A percentile compares a stretch with the other conserved stretches of the same genome.
Conservation (phyloP, 2,797 vertebrate genomes). For the Fringilla coelebs region DNA sequence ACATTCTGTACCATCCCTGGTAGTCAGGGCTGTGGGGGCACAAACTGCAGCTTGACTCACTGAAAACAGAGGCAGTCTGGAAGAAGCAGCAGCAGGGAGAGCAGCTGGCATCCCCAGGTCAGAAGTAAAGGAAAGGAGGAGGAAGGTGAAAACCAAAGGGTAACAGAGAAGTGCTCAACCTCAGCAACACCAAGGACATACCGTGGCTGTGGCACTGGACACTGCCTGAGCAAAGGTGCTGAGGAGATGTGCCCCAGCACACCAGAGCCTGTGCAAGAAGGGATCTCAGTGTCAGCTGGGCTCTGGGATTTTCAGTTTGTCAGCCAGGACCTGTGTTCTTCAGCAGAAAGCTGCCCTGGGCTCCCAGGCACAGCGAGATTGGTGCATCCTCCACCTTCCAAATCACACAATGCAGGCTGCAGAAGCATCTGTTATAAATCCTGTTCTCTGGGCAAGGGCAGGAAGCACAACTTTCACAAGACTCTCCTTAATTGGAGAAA, state of each 20-base stretch:
- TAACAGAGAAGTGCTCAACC: background rate
- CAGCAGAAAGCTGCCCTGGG: background rate
- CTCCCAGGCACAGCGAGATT: background rate
- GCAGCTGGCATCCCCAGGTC: background rate
- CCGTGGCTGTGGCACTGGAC: background rate
- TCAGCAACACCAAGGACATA: background rate
- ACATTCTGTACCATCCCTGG: background rate
- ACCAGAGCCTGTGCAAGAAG: background rate
- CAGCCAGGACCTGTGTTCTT: background rate
- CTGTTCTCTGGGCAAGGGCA: background rate
- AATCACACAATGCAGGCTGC: background rate
- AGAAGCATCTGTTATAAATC: background rate
- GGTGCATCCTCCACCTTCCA: background rate
- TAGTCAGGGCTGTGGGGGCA: background rate
- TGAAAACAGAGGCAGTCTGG: background rate
- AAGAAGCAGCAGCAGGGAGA: background rate
- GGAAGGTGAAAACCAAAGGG: background rate
- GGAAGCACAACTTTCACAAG: background rate
- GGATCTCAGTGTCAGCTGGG: background rate
- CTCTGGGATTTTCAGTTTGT: background rate
- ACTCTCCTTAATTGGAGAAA: background rate
- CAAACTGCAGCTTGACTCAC: background rate
- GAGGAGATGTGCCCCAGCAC: background rate
- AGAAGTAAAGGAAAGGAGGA: background rate
- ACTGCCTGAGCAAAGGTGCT: background rate